Base-by-base conservation (phyloP, 2,888 invertebrate genomes). In the Cantharis flavilabris region DNA sequence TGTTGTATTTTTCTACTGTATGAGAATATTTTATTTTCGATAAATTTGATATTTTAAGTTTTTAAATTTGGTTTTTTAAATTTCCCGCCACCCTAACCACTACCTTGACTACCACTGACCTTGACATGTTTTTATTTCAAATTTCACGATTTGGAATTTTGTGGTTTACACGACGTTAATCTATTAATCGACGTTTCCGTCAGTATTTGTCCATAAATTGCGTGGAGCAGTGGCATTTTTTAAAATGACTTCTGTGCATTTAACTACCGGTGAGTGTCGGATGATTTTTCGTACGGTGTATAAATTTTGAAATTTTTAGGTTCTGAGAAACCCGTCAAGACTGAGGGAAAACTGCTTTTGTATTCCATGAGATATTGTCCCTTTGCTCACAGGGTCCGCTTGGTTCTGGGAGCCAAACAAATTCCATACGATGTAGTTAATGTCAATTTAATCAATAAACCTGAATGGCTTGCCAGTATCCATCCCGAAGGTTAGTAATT, bases 351-450 rank as follows among this genome's bases (percentile, higher is more conserved):
- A 84, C 86, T 95, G 67, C 92, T 95, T 3, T 86, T 96, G 2
- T 96, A 95, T 85, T 94, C 94, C 7, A 96, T 96, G 96, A 91
- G 95, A 83, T 96, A 94, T 87, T 96, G 96, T 83, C 96, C 96
- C 0, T 96, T 90, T 83, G 95, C 96, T 0, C 94, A 96, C 82
- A 90, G 96, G 81, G 91, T 91, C 72, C 92, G 95, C 81, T 89
- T 96, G 26, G 93, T 94, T 3, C 87, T 96, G 72, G 92, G 93
- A 81, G 94, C 94, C 9, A 96, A 96, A 87, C 92, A 93, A 79
- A 89, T 96, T 81, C 92, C 92, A 18, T 92, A 95, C 84, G 95
- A 96, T 84, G 89, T 91, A 28, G 92, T 96, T 62, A 94, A 92
- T 84, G 90, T 95, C 10, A 94, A 95, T 88, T 88, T 95, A 80